phyloP scores from a whole-genome alignment of 92 coral and sea anemone genomes.

The Epizoanthus rinbou region DNA sequence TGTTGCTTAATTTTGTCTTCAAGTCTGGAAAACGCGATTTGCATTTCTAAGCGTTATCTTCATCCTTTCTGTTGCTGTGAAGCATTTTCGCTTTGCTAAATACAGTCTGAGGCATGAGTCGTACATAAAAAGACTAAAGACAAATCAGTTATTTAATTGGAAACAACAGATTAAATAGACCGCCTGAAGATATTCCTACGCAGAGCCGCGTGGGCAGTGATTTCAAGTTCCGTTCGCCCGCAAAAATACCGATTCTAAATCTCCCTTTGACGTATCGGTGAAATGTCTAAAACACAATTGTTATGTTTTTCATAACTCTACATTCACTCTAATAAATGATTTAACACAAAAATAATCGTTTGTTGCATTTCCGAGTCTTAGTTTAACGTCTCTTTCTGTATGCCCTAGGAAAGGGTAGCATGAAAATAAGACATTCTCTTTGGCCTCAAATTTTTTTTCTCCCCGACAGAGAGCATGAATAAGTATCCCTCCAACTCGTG shows the following conservation, averaged over 20 bases:
- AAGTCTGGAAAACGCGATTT: no score
- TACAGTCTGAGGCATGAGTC: no score
- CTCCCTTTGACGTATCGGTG: not conserved
- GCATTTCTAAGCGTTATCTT: no score
- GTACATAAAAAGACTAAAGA: not conserved
- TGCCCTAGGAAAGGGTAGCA: no score
- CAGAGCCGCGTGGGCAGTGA: not conserved
- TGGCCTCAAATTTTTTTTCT: no score
- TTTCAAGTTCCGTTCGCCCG: slow-evolving; percentile 3
- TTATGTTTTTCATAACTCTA: not conserved
- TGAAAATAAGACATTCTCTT: no score
- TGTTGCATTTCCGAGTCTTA: not conserved
- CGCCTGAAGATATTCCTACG: slow-evolving; percentile 16
- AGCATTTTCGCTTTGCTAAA: no score
- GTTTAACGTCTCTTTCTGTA: no score
- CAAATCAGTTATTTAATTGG: not conserved
- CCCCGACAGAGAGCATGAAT: no score
- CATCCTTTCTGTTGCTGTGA: no score
- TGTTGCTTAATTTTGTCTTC: no score
- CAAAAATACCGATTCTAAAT: not conserved
- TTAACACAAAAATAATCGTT: not conserved
- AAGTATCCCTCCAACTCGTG: no score
- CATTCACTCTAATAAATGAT: not conserved
- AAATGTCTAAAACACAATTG: not conserved
- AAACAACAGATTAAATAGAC: not conserved